These are phyloP conservation scores for Eidolon helvum DNA, from an alignment of 2,113 vertebrate species.

Conservation along the genomic window DNA sequence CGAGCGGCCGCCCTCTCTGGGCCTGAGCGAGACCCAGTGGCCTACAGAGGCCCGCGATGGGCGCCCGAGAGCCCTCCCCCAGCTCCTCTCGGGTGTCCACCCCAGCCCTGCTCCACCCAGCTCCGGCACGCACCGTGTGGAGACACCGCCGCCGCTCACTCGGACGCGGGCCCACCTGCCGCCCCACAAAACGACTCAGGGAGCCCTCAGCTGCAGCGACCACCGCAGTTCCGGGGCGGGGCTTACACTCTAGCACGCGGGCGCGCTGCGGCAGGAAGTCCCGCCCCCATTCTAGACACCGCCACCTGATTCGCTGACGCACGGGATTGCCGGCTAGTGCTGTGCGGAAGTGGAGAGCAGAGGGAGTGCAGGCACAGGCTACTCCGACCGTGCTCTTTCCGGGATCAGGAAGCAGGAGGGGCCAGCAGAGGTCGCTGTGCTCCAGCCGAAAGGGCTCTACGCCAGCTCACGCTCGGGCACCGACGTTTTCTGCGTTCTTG, in stretches of 20 bases:
- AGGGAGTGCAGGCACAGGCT: rapidly evolving
- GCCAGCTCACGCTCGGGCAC: rapidly evolving
- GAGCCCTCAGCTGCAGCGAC: rapidly evolving
- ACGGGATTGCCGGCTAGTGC: rapidly evolving
- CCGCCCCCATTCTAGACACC: not conserved
- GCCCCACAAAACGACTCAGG: rapidly evolving
- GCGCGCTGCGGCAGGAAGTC: slow-evolving; percentile 25
- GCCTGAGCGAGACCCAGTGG: not conserved
- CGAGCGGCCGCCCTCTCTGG: not conserved
- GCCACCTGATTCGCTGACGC: not conserved
- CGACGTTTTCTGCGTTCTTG: not conserved
- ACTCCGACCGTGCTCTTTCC: rapidly evolving
- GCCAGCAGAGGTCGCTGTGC: rapidly evolving
- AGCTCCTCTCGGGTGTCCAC: rapidly evolving
- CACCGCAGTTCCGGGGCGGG: slow-evolving; percentile 66
- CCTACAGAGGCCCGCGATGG: too few species aligned
- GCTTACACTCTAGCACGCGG: rapidly evolving
- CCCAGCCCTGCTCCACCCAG: too few species aligned
- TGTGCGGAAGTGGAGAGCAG: rapidly evolving
- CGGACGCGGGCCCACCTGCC: rapidly evolving
- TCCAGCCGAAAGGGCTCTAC: rapidly evolving
- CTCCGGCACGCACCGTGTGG: not conserved
- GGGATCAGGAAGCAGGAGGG: rapidly evolving
- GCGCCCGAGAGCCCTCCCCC: not conserved
- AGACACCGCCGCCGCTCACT: rapidly evolving